Percentiles rank a stretch among this genome's conserved stretches.
Conservation (phyloP, 1,140 invertebrate species). For the Potamilus streckersoni region DNA sequence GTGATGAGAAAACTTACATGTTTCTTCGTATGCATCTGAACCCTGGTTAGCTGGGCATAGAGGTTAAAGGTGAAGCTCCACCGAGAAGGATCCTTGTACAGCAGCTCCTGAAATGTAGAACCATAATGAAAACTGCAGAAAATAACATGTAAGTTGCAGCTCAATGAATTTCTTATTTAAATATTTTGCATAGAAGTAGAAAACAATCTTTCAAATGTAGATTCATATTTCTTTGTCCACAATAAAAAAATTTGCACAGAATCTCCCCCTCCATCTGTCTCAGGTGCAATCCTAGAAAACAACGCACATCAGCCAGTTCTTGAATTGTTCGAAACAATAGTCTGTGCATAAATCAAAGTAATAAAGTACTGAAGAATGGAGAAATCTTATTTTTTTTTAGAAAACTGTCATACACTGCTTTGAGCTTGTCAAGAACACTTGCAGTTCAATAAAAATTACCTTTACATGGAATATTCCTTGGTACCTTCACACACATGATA, state of each 20-base stretch:
- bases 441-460: no score
- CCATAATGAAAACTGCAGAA: not conserved
- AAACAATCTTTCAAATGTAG: not conserved
- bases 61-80: slow-evolving; percentile 66
- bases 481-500: no score
- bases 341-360: no score
- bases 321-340: no score
- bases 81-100: slow-evolving; percentile 63
- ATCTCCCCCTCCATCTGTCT: not conserved
- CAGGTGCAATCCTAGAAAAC: no score
- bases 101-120: slow-evolving; percentile 47
- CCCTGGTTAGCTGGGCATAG: slow-evolving; percentile 63
- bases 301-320: no score
- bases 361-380: no score
- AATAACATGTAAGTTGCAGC: not conserved
- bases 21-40: slow-evolving; percentile 59
- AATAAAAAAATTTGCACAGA: not conserved
- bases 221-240: not conserved
- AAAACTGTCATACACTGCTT: no score
- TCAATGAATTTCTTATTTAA: not conserved
- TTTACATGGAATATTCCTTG: no score
- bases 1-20: slow-evolving; percentile 43
- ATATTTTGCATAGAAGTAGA: no score
- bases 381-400: no score
- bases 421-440: no score